Base-by-base conservation (phyloP, 2,113 vertebrate species). In the Kryptolebias marmoratus region DNA sequence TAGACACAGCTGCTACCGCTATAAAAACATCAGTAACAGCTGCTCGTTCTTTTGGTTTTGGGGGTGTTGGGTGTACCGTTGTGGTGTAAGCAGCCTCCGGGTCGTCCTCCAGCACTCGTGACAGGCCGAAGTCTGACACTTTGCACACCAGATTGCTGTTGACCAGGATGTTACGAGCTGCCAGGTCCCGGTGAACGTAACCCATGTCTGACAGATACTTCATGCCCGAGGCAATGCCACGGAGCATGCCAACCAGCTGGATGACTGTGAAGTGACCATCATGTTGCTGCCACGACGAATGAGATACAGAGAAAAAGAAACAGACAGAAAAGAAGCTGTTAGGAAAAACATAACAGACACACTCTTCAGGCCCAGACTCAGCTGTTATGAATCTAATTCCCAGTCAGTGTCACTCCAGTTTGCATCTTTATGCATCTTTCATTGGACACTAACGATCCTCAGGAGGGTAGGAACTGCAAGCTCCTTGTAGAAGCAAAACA, bases 81-180 rank as follows among this genome's bases (percentile, higher is more conserved):
- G 97, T 99, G 16, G 97, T 99, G 57, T 99, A 99, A 31, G 97
- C 97, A 15, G 97, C 97, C 86, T 98, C 97, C 0, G 97, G 97
- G 70, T 99, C 97, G 0, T 98, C 97, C 89, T 98, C 97, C 54
- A 98, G 94, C 5, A 98, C 96, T 1, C 97, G 93, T 30, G 97
- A 98, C 96, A 99, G 95, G 81, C 97, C 97, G 0, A 99, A 99
- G 87, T 99, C 97, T 1, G 97, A 99, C 49, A 99, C 97, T 90
- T 99, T 99, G 88, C 97, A 99, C 75, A 99, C 97, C 89, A 99
- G 90, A 90, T 99, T 99, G 92, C 96, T 97, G 89, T 99, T 99
- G 64, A 99, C 97, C 50, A 99, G 93, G 60, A 98, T 98, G 87
- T 99, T 99, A 30, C 97, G 94, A 3, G 97, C 97, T 0, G 97